Percentiles rank a stretch among this genome's conserved stretches.
phyloP scores from a whole-genome alignment of 2,797 vertebrate species.

The Gobionotothen gibberifrons region DNA sequence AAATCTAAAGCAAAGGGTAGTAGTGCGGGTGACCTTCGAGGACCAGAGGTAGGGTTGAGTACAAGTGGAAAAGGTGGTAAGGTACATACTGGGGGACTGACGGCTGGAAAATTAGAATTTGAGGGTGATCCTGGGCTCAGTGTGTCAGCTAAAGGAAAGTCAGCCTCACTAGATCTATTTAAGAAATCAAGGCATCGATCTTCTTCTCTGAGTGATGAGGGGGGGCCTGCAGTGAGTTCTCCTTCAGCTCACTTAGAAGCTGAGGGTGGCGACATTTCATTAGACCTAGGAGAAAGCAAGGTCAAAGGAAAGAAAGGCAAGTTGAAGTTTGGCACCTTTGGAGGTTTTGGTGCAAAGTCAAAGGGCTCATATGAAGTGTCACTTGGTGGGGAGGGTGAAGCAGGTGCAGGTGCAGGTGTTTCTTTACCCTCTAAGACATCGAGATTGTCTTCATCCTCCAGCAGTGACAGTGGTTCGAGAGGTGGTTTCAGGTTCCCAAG shows the following conservation, averaged over 20 bases:
- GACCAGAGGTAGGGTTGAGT: slow-evolving; percentile 76
- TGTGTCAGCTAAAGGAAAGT: slow-evolving; percentile 86
- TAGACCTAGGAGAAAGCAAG: slow-evolving; percentile 82
- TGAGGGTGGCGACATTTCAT: slow-evolving; percentile 81
- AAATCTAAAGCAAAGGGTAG: slow-evolving; percentile 90
- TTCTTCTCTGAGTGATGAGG: slow-evolving; percentile 90
- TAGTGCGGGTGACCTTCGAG: slow-evolving; percentile 79
- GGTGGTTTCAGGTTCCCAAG: slow-evolving; percentile 84
- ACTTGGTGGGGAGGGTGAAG: slow-evolving; percentile 87
- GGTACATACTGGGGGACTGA: slow-evolving; percentile 82
- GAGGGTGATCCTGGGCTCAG: slow-evolving; percentile 74
- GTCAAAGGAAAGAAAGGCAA: slow-evolving; percentile 88
- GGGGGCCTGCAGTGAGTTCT: slow-evolving; percentile 81
- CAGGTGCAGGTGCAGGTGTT: slow-evolving; percentile 76
- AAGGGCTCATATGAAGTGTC: slow-evolving; percentile 96
- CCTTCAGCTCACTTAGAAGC: slow-evolving; percentile 84
- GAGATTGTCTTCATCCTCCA: slow-evolving; percentile 90
- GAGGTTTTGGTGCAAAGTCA: slow-evolving; percentile 92
- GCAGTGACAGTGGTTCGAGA: slow-evolving; percentile 89
- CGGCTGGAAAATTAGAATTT: slow-evolving; percentile 70
- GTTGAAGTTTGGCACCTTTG: slow-evolving; percentile 95
- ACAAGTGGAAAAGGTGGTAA: slow-evolving; percentile 83
- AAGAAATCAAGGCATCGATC: slow-evolving; percentile 89
- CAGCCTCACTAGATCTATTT: slow-evolving; percentile 89
- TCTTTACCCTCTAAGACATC: slow-evolving; percentile 85